These are phyloP conservation scores for Halcyon senegalensis DNA, from an alignment of 2,113 vertebrate species.

Conservation along the genomic window DNA sequence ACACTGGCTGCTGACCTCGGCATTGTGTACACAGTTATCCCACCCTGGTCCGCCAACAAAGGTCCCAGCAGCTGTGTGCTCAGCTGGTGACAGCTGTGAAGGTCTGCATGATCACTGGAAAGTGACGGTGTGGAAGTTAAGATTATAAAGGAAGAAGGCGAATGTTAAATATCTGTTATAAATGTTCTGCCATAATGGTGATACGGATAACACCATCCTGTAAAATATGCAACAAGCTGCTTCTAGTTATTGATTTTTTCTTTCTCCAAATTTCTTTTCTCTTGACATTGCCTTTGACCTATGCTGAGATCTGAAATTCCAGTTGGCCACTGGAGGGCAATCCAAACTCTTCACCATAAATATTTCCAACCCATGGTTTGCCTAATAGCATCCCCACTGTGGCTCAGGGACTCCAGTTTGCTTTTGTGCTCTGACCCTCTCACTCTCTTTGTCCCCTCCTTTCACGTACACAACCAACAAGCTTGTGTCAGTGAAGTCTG, in stretches of 20 bases:
- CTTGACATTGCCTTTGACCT: not conserved
- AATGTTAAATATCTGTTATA: not conserved
- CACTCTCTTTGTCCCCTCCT: not conserved
- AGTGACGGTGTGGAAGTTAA: not conserved
- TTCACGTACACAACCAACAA: not conserved
- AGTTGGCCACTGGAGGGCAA: constrained; percentile 22
- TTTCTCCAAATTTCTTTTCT: not conserved
- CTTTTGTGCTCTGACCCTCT: not conserved
- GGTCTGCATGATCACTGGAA: not conserved
- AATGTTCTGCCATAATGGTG: not conserved
- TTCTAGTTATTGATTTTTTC: not conserved
- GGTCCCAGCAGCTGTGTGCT: not conserved
- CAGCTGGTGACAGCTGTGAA: not conserved
- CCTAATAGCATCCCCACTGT: not conserved
- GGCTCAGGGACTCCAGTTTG: not conserved
- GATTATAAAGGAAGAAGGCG: not conserved
- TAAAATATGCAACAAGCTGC: not conserved
- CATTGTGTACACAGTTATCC: not conserved
- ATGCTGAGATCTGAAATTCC: not conserved
- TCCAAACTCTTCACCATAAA: not conserved
- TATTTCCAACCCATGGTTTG: not conserved
- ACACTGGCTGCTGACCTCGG: not conserved
- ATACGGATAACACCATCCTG: not conserved
- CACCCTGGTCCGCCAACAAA: fast-evolving
- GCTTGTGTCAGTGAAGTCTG: not conserved